These are phyloP conservation scores for Apotomis capreana DNA, from an alignment of 2,888 invertebrate genomes.

Conservation along the genomic window DNA sequence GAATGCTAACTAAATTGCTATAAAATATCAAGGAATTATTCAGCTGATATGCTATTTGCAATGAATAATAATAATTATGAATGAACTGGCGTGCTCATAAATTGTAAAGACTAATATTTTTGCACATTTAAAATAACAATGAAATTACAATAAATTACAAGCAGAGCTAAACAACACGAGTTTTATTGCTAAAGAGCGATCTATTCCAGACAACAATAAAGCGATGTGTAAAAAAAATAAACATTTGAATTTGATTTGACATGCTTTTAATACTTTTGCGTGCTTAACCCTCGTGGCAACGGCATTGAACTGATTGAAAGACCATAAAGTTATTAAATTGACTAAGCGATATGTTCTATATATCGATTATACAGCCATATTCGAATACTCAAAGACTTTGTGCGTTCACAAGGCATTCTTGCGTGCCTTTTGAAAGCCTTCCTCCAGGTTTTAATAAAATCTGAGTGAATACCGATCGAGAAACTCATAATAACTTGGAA, in stretches of 20 bases:
- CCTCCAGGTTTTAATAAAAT: slow-evolving; percentile 71
- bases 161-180: too few relatives aligned
- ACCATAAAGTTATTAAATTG: not conserved
- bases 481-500: slow-evolving; percentile 40
- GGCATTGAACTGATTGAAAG: not conserved
- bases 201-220: too few relatives aligned
- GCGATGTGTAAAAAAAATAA: too few relatives aligned
- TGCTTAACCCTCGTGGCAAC: too few relatives aligned
- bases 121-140: too few relatives aligned
- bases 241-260: too few relatives aligned
- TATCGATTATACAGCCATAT: slow-evolving; percentile 41
- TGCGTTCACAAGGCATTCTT: slow-evolving; percentile 57
- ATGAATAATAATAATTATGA: too few relatives aligned
- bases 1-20: not conserved
- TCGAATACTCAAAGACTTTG: slow-evolving; percentile 47
- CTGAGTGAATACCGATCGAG: slow-evolving; percentile 60
- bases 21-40: not conserved
- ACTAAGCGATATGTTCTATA: not conserved
- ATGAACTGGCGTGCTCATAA: too few relatives aligned
- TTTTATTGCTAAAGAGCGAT: too few relatives aligned
- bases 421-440: slow-evolving; percentile 66
- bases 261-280: too few relatives aligned
- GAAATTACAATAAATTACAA: too few relatives aligned
- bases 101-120: too few relatives aligned
- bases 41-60: not conserved